These are phyloP conservation scores for Leucophenga montana DNA, from an alignment of 2,888 invertebrate genomes.

Conservation along the genomic window DNA sequence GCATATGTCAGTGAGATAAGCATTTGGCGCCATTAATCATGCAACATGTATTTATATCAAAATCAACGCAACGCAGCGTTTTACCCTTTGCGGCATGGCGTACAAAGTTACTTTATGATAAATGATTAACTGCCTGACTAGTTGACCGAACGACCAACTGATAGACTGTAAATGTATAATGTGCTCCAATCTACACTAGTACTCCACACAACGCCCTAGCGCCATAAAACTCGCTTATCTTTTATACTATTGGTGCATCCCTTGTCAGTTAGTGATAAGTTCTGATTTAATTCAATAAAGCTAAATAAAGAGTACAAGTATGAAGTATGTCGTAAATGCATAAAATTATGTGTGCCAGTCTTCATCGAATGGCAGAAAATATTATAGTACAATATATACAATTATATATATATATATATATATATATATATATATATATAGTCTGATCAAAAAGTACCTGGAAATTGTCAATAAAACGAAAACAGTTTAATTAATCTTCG, in stretches of 20 bases:
- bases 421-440: no score
- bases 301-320: neutral
- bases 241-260: neutral
- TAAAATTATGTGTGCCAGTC: conserved; percentile 26
- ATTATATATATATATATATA: no score
- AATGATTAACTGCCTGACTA: conserved; percentile 11
- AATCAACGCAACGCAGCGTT: conserved; percentile 2
- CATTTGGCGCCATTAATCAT: conserved; percentile 28
- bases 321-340: conserved; percentile 13
- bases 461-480: no score
- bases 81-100: conserved; percentile 13
- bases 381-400: no score
- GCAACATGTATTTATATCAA: conserved; percentile 16
- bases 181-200: neutral
- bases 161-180: neutral
- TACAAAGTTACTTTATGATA: neutral
- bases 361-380: no score
- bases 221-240: conserved; percentile 14
- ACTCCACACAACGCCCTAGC: no score
- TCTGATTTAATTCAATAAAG: conserved; percentile 25
- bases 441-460: no score
- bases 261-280: conserved; percentile 13
- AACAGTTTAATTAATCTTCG: no score
- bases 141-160: neutral
- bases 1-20: conserved; percentile 26